Evolutionary conservation across 2,113 vertebrate genomes (phyloP).

Genomic region (Cavia porcellus): DNA sequence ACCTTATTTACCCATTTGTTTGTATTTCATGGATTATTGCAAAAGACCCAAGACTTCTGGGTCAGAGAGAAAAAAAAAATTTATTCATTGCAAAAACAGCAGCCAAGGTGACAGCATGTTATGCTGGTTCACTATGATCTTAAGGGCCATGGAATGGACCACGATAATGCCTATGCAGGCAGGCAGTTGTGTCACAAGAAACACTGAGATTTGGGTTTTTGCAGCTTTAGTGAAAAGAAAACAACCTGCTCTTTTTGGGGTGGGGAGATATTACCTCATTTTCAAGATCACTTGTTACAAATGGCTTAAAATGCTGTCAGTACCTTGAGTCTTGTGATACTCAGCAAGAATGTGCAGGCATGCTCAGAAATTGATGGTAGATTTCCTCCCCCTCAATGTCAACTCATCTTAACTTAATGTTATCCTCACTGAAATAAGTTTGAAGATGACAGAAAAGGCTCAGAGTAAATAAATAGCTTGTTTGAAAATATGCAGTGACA

Average conservation of each 20-base stretch:
- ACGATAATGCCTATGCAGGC: neutral
- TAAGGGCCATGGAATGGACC: neutral
- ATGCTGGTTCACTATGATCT: neutral
- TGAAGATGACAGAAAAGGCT: slow-evolving; percentile 1
- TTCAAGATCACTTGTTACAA: slow-evolving; percentile 13
- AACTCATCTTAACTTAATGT: slow-evolving; percentile 1
- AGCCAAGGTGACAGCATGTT: neutral
- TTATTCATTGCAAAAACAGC: slow-evolving; percentile 45
- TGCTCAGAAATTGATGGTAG: neutral
- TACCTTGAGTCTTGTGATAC: slow-evolving; percentile 30
- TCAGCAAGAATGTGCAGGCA: neutral
- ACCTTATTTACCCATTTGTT: neutral
- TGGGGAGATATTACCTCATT: slow-evolving; percentile 9
- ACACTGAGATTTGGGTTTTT: neutral
- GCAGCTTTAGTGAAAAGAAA: slow-evolving; percentile 17
- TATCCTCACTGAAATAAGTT: slow-evolving; percentile 38
- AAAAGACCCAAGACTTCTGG: neutral
- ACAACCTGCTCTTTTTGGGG: slow-evolving; percentile 46
- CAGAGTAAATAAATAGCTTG: slow-evolving; percentile 32
- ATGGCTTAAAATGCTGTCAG: neutral
- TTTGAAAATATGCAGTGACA: neutral
- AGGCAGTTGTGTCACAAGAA: neutral
- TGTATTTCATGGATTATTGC: slow-evolving; percentile 27
- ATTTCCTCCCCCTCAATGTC: neutral
- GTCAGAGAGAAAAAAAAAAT: neutral